Percentiles rank a stretch among this genome's conserved stretches.
Evolutionary conservation across 2,888 invertebrate genomes (phyloP).

Genomic region (Trachelus stipa): DNA sequence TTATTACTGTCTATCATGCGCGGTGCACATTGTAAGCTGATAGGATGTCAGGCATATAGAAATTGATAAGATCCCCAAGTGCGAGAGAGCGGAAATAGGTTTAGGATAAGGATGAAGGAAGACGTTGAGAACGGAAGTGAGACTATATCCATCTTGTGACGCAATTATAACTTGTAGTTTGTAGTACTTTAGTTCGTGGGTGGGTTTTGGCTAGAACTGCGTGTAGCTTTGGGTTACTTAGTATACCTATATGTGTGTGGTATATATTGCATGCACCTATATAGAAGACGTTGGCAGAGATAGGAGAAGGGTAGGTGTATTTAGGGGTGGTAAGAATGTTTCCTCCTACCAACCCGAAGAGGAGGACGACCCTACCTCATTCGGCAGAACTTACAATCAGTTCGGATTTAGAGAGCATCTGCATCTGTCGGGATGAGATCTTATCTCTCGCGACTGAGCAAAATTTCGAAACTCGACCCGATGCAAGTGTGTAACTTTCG

Average conservation of each 20-base stretch:
- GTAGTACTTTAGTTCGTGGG: slow-evolving; percentile 35
- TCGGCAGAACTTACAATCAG: not conserved
- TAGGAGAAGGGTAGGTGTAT: not conserved
- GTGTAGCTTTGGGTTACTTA: not conserved
- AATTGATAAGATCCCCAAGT: not conserved
- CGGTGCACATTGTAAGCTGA: not conserved
- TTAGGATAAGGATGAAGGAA: slow-evolving; percentile 24
- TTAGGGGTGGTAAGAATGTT: not conserved
- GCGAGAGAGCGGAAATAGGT: not conserved
- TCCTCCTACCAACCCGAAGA: not conserved
- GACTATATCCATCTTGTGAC: slow-evolving; percentile 45
- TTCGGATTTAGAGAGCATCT: not conserved
- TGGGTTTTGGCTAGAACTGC: not conserved
- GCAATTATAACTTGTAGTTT: slow-evolving; percentile 54
- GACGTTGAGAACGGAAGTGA: slow-evolving; percentile 29
- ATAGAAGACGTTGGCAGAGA: not conserved
- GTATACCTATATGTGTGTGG: not conserved
- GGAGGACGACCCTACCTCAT: not conserved
- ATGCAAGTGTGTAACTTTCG: not conserved
- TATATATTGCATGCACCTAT: not conserved
- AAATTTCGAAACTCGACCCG: not conserved
- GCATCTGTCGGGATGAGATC: not conserved
- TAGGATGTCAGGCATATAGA: not conserved
- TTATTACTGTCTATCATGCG: not conserved
- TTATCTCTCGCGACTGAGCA: not conserved